A percentile compares a stretch with the other conserved stretches of the same genome.
These are phyloP conservation scores for Sinodicranocentrus sp. DNA, from an alignment of 2,888 invertebrate genomes.

Conservation along the genomic window DNA sequence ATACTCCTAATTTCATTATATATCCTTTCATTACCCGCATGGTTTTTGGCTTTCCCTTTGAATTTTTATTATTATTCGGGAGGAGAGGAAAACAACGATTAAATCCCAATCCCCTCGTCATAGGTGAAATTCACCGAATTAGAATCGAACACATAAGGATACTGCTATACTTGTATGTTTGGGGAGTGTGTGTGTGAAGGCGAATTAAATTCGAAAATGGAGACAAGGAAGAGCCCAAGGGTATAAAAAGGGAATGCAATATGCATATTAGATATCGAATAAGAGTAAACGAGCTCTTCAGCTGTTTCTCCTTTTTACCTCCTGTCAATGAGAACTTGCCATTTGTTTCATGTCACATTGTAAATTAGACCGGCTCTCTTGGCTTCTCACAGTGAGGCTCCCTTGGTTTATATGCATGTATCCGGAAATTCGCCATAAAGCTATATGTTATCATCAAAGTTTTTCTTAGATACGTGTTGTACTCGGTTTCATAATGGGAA, in stretches of 20 bases:
- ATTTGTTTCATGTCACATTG: slow-evolving; percentile 69
- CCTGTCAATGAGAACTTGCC: slow-evolving; percentile 46
- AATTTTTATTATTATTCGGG: neutral
- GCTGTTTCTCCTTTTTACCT: slow-evolving; percentile 1
- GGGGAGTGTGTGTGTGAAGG: too few species aligned
- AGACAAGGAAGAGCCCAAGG: slow-evolving; percentile 46
- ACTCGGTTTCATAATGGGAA: too few species aligned
- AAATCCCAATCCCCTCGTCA: slow-evolving; percentile 5
- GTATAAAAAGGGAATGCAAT: slow-evolving; percentile 8
- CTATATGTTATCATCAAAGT: slow-evolving; percentile 27
- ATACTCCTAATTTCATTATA: too few species aligned
- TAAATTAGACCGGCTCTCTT: slow-evolving; percentile 54
- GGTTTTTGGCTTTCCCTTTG: neutral
- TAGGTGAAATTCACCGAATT: too few species aligned
- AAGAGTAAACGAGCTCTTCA: neutral
- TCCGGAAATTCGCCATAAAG: slow-evolving; percentile 66
- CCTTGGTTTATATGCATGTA: too few species aligned
- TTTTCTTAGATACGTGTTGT: neutral
- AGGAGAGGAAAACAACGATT: slow-evolving; percentile 60
- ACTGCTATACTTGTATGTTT: too few species aligned
- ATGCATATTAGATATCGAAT: slow-evolving; percentile 23
- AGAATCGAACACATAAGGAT: too few species aligned
- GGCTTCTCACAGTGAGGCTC: too few species aligned
- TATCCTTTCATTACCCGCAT: neutral
- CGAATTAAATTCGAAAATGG: too few species aligned